A percentile compares a stretch with the other conserved stretches of the same genome.
Evolutionary conservation across 2,797 vertebrate species (phyloP).

Genomic region (Glyptemys insculpta): DNA sequence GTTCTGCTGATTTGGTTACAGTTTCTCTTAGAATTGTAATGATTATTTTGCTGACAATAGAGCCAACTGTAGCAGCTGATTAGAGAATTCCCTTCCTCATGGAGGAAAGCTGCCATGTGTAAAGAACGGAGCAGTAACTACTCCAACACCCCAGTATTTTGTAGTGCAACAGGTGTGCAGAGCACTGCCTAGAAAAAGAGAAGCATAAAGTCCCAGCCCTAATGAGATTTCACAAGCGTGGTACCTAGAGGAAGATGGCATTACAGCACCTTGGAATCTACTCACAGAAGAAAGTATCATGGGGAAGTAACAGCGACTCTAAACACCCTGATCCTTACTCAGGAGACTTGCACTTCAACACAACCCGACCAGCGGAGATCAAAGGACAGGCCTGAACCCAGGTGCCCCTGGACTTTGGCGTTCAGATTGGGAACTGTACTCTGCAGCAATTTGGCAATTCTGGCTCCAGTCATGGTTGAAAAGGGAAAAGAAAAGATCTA

Average conservation of each 20-base stretch:
- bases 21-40: background rate
- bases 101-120: background rate
- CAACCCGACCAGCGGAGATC: background rate
- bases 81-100: background rate
- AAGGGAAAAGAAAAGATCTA: background rate
- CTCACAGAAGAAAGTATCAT: background rate
- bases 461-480: background rate
- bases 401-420: background rate
- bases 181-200: background rate
- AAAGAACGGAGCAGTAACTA: background rate
- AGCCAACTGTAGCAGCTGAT: background rate
- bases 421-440: background rate
- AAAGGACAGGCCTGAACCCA: background rate
- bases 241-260: background rate
- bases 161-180: background rate
- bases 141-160: rapidly evolving
- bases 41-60: background rate
- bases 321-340: background rate
- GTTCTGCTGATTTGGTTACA: background rate
- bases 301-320: background rate
- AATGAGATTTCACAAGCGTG: background rate
- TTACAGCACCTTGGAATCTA: background rate
- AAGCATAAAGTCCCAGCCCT: background rate
- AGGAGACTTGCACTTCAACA: background rate
- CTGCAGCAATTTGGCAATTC: background rate